Percentiles rank a stretch among this genome's conserved stretches.
Evolutionary conservation across 2,113 vertebrate species (phyloP).

Genomic region (Ariopsis seemanni): DNA sequence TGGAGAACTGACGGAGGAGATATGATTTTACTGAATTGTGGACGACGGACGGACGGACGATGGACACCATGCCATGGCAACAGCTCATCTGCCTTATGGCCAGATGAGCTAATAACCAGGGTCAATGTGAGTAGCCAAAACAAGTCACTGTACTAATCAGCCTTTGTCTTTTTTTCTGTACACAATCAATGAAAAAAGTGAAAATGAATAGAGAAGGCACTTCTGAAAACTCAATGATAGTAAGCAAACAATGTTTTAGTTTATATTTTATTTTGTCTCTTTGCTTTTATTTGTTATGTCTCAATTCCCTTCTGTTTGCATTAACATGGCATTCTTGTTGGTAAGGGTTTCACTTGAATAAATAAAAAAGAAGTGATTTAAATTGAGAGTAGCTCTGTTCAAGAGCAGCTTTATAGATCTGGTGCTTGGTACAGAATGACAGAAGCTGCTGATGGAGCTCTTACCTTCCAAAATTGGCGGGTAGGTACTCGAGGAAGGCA

Average conservation of each 20-base stretch:
- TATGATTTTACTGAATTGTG: too few species aligned
- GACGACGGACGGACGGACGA: too few species aligned
- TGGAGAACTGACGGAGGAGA: too few species aligned
- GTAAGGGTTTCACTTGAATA: background rate
- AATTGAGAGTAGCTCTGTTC: background rate
- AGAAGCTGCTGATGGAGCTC: conserved; percentile 29
- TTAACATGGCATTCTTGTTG: background rate
- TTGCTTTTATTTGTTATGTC: background rate
- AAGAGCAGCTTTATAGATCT: conserved; percentile 16
- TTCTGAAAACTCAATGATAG: conserved; percentile 9
- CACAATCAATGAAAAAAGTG: conserved; percentile 6
- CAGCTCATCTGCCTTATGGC: too few species aligned
- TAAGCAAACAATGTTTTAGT: background rate
- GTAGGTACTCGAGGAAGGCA: conserved; percentile 98
- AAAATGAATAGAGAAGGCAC: background rate
- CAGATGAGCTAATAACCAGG: too few species aligned
- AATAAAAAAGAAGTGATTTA: background rate
- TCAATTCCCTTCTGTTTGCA: background rate
- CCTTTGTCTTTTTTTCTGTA: conserved; percentile 4
- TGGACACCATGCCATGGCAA: too few species aligned
- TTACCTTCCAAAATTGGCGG: conserved; percentile 99
- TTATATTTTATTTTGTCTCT: background rate
- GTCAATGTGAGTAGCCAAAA: conserved; percentile 18
- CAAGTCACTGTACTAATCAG: conserved; percentile 9
- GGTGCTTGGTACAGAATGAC: background rate